Evolutionary conservation across 1,140 invertebrate genomes (phyloP).

Genomic region (Cardiocondyla obscurior): DNA sequence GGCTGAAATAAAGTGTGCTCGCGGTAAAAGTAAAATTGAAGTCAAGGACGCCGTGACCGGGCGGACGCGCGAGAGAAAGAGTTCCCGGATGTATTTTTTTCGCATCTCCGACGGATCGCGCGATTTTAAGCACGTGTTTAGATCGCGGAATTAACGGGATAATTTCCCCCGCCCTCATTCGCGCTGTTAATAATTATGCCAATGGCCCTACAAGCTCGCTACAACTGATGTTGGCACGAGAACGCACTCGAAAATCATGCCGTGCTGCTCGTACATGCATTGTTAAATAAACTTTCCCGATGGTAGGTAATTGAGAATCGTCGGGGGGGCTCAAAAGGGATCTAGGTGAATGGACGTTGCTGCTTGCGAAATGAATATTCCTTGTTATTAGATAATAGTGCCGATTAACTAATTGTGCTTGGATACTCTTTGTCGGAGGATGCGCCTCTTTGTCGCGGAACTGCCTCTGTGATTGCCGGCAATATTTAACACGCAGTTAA

Average conservation of each 20-base stretch:
- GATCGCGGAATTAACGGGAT: not conserved
- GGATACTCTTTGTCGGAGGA: constrained; percentile 31
- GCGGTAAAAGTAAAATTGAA: not conserved
- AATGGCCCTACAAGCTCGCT: not conserved
- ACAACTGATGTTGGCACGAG: constrained; percentile 18
- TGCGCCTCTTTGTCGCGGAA: constrained; percentile 16
- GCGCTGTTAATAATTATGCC: constrained; percentile 17
- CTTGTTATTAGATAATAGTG: constrained; percentile 28
- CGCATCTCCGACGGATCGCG: not conserved
- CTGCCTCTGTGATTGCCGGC: constrained; percentile 28
- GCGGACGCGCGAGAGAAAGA: not conserved
- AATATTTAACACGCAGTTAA: constrained; percentile 32
- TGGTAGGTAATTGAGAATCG: constrained; percentile 31
- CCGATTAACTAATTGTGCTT: constrained; percentile 51
- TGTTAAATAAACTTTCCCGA: constrained; percentile 48
- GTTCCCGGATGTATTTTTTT: not conserved
- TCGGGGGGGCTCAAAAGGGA: constrained; percentile 21
- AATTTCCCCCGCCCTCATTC: not conserved
- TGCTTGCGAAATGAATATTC: constrained; percentile 39
- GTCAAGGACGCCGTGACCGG: not conserved
- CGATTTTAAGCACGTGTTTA: not conserved
- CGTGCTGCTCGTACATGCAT: not conserved
- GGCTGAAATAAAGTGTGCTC: not conserved
- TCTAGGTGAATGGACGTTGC: constrained; percentile 19
- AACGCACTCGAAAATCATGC: constrained; percentile 18